Evolutionary conservation across 2,888 invertebrate species (phyloP).

Genomic region (Lepidochrysops patricia): DNA sequence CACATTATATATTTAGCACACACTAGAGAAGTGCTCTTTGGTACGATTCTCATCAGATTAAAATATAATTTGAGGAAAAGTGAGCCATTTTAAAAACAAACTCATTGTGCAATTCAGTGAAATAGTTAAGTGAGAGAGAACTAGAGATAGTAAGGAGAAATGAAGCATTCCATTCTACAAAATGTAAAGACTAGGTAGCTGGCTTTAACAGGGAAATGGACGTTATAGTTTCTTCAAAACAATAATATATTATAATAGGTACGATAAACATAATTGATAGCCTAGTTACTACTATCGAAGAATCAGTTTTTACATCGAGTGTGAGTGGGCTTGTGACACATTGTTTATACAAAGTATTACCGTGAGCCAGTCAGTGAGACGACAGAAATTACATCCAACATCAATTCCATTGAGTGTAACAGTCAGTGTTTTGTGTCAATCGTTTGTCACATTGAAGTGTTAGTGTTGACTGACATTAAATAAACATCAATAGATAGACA

Average conservation of each 20-base stretch:
- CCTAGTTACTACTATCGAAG: slow-evolving; percentile 23
- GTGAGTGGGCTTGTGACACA: slow-evolving; percentile 42
- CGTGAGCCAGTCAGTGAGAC: slow-evolving; percentile 28
- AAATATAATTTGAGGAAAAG: slow-evolving; percentile 61
- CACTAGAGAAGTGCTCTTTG: slow-evolving; percentile 2
- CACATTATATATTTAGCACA: slow-evolving; percentile 3
- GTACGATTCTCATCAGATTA: slow-evolving; percentile 26
- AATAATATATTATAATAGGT: slow-evolving; percentile 34
- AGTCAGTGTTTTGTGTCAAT: slow-evolving; percentile 51
- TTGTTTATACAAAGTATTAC: slow-evolving; percentile 17
- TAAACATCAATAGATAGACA: not conserved
- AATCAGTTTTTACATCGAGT: slow-evolving; percentile 42
- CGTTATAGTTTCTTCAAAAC: slow-evolving; percentile 46
- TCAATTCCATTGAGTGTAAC: slow-evolving; percentile 40
- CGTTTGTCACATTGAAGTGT: slow-evolving; percentile 47
- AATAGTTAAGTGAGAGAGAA: slow-evolving; percentile 64
- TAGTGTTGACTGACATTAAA: slow-evolving; percentile 61
- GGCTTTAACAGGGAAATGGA: slow-evolving; percentile 75
- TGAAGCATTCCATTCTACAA: slow-evolving; percentile 73
- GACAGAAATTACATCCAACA: slow-evolving; percentile 42
- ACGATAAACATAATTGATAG: slow-evolving; percentile 19
- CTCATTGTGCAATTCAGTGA: slow-evolving; percentile 70
- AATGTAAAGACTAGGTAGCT: slow-evolving; percentile 65
- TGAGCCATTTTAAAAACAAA: slow-evolving; percentile 74
- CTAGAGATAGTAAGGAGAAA: slow-evolving; percentile 69